These are phyloP conservation scores for Goniozus legneri DNA, from an alignment of 1,140 invertebrate genomes.

Conservation along the genomic window DNA sequence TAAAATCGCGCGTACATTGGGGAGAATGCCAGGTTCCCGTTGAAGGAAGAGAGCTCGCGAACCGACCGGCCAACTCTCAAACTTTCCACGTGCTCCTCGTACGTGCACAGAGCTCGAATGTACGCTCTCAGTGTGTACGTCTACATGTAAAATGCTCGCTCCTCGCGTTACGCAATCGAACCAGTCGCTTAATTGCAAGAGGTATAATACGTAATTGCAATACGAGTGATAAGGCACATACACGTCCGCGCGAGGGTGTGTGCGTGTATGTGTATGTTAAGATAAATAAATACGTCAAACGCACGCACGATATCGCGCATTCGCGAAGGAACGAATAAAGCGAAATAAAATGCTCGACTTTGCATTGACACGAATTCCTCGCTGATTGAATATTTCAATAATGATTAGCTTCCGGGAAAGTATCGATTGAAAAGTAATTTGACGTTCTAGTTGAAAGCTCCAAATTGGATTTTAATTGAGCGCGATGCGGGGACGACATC, in stretches of 20 bases:
- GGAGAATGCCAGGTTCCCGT: too few relatives aligned
- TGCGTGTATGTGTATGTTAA: neutral
- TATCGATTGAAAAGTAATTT: too few relatives aligned
- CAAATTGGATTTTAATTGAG: too few relatives aligned
- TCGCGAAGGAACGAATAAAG: neutral
- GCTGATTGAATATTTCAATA: neutral
- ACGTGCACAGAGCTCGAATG: too few relatives aligned
- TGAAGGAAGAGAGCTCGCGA: too few relatives aligned
- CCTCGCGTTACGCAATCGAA: neutral
- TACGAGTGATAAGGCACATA: neutral
- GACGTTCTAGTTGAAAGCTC: too few relatives aligned
- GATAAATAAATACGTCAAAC: neutral
- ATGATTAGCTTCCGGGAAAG: neutral
- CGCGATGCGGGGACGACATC: too few relatives aligned
- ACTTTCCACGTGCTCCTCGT: too few relatives aligned
- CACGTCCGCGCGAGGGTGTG: neutral
- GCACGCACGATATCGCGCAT: neutral
- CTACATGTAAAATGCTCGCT: too few relatives aligned
- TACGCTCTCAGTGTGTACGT: too few relatives aligned
- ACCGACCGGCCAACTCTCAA: too few relatives aligned
- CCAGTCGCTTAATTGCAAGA: neutral
- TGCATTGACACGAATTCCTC: neutral
- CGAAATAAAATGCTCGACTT: neutral
- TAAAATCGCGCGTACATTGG: too few relatives aligned
- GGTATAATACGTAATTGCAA: constrained; percentile 1